Evolutionary conservation across 2,797 vertebrate species (phyloP), one percentile per base, ranked within the genome.

Genomic region (Hippopotamyrus pictus): DNA sequence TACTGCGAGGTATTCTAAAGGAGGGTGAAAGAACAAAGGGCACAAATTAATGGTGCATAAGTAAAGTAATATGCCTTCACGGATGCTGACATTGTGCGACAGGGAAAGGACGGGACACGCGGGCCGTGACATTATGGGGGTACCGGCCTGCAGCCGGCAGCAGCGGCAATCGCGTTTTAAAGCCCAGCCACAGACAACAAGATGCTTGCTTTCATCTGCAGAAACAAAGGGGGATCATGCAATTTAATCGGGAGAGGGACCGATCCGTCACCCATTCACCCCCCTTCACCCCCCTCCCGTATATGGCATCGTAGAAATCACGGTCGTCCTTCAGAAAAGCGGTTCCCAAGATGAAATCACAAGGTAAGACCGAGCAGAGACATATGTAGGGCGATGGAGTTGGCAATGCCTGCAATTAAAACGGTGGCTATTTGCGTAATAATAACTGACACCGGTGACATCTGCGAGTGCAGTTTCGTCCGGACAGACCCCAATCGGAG

Each of bases 51-150:
- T 46, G 37, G 41, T 79, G 76, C 41, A 79, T 79, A 79, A 41
- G 41, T 44, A 46, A n/a, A 41, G 41, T 9, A 44, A 79, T 79
- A 3, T 46, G 37, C 6, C 76, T 79, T 41, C 76, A 44, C 37
- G 37, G 76, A 79, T 79, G 76, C 76, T 79, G 41, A 79, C 76
- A 79, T 79, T 79, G 76, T n/a, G 76, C 33, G 41, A 44, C 76
- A 7, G 76, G 37, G 41, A 41, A 79, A 79, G 76, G 76, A 79
- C 76, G 41, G 76, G 37, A 79, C 76, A 41, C 5, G 41, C 76
- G 37, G 76, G 37, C 76, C 41, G 19, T 44, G 41, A 79, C 76
- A 44, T 46, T 44, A 79, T 44, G 76, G 3, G 76, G 76, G 14
- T 19, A 9, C 41, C 76, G 76, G 76, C 76, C 76, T 41, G 37